These are phyloP conservation scores for Mormyrus lacerda DNA, from an alignment of 2,113 vertebrate species.

Conservation along the genomic window DNA sequence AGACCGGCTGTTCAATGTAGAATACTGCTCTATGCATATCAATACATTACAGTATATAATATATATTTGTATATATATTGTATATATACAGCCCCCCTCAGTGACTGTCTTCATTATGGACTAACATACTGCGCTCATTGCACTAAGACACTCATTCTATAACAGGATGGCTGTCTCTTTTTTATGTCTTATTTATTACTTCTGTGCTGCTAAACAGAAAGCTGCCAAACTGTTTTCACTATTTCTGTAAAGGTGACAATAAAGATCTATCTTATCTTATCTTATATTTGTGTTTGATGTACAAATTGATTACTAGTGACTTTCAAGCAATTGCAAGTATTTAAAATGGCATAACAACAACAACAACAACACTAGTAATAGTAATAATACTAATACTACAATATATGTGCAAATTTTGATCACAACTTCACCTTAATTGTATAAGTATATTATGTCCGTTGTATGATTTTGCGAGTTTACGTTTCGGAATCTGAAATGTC, in stretches of 20 bases:
- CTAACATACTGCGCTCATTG: no score
- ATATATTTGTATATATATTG: no score
- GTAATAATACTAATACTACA: not conserved
- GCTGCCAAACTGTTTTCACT: no score
- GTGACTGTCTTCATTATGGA: no score
- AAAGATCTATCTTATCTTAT: no score
- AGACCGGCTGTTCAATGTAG: not conserved
- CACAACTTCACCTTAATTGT: not conserved
- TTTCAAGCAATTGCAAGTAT: not conserved
- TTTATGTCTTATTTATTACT: no score
- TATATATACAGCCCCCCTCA: not conserved
- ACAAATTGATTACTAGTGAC: not conserved
- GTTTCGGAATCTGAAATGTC: not conserved
- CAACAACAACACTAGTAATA: not conserved
- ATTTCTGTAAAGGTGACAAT: no score
- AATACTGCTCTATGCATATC: not conserved
- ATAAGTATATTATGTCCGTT: not conserved
- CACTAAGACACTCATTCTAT: no score
- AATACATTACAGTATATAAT: not conserved
- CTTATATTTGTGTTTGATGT: no score
- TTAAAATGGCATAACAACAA: not conserved
- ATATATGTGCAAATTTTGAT: not conserved
- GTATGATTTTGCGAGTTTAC: not conserved
- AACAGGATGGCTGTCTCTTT: no score
- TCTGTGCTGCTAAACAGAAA: no score